A percentile compares a stretch with the other conserved stretches of the same genome.
Evolutionary conservation across 2,888 invertebrate genomes (phyloP).

Genomic region (Halictus ligatus): DNA sequence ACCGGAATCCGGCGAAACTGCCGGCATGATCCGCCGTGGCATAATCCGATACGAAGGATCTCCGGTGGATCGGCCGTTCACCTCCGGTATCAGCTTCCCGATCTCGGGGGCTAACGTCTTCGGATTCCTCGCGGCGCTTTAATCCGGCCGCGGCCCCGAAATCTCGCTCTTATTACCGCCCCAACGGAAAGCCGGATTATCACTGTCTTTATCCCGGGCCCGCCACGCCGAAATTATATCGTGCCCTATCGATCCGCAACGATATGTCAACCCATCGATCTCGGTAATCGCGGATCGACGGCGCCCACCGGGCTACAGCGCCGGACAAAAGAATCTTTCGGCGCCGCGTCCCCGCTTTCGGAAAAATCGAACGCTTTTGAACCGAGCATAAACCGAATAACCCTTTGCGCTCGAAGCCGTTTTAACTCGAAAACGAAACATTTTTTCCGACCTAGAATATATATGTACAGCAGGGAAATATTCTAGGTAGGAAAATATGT

Average conservation of each 20-base stretch:
- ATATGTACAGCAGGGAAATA: no score
- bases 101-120: conserved; percentile 54
- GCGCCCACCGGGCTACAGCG: neutral
- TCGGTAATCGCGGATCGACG: conserved; percentile 41
- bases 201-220: conserved; percentile 61
- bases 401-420: no score
- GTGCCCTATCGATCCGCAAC: conserved; percentile 55
- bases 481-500: no score
- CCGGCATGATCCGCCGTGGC: conserved; percentile 45
- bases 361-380: no score
- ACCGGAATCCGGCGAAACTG: conserved; percentile 40
- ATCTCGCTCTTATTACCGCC: conserved; percentile 61
- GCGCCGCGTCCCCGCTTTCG: no score
- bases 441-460: no score
- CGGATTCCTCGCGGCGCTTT: conserved; percentile 62
- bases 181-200: conserved; percentile 61
- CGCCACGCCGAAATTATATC: conserved; percentile 55
- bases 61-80: conserved; percentile 53
- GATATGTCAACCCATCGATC: conserved; percentile 66
- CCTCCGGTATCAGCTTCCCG: conserved; percentile 57
- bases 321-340: no score
- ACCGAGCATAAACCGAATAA: no score
- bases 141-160: conserved; percentile 44
- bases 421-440: no score
- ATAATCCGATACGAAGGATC: conserved; percentile 53